Evolutionary conservation across 1,140 invertebrate species (phyloP).

Genomic region (Bombus soroeensis): DNA sequence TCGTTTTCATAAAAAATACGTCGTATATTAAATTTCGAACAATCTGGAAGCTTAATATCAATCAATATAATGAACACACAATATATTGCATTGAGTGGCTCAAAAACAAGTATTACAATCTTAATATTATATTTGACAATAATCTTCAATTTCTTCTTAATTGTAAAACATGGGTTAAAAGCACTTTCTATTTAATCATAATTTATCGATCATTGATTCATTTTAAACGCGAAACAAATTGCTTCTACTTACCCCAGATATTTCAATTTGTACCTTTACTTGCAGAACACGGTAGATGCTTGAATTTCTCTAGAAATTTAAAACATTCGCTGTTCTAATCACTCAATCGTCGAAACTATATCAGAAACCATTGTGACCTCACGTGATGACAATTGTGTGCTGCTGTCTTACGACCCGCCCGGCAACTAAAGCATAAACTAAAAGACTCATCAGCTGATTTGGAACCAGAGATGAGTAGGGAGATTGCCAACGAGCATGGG

Average conservation of each 20-base stretch:
- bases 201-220: neutral
- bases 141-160: neutral
- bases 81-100: neutral
- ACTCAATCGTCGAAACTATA: constrained; percentile 57
- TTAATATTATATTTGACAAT: constrained; percentile 5
- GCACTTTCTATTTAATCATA: neutral
- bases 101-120: neutral
- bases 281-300: constrained; percentile 28
- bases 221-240: neutral
- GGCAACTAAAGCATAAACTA: constrained; percentile 67
- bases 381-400: constrained; percentile 71
- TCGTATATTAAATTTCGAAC: neutral
- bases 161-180: constrained; percentile 16
- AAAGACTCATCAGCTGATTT: constrained; percentile 70
- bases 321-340: constrained; percentile 54
- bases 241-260: constrained; percentile 21
- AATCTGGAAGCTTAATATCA: neutral
- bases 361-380: constrained; percentile 71
- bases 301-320: constrained; percentile 59
- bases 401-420: constrained; percentile 72
- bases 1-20: constrained; percentile 3
- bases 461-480: neutral
- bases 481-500: constrained; percentile 11
- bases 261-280: neutral
- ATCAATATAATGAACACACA: neutral